Evolutionary conservation across 2,888 invertebrate species (phyloP).

Genomic region (Escarpia spicata): DNA sequence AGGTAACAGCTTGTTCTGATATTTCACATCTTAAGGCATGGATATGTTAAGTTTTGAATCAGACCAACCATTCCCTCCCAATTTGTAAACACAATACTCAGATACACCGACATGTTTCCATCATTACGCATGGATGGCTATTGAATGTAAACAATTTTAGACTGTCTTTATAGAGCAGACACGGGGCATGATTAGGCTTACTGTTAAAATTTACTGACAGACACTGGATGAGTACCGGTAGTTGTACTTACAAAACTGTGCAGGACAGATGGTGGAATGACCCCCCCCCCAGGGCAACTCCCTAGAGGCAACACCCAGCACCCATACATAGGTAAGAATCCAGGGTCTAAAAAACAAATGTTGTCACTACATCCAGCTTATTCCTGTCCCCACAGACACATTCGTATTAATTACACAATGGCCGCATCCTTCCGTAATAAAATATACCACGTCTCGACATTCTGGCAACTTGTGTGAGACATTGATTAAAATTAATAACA

Average conservation of each 20-base stretch:
- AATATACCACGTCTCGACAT: not conserved
- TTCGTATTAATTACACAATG: not conserved
- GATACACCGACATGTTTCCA: not conserved
- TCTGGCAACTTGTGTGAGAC: not conserved
- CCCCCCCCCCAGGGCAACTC: not conserved
- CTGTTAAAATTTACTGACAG: not conserved
- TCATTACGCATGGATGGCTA: not conserved
- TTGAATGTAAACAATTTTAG: not conserved
- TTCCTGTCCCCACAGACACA: not conserved
- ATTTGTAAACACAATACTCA: not conserved
- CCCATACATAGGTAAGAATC: not conserved
- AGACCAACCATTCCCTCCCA: not conserved
- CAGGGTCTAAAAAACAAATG: not conserved
- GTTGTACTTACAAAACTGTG: not conserved
- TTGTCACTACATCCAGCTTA: not conserved
- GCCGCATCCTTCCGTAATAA: not conserved
- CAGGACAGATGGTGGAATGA: not conserved
- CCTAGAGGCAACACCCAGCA: not conserved
- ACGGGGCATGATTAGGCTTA: not conserved
- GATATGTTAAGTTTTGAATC: not conserved
- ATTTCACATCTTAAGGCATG: not conserved
- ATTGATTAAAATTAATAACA: not conserved
- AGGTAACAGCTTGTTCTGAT: not conserved
- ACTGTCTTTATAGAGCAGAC: not conserved
- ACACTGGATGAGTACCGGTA: not conserved